Evolutionary conservation across 2,797 vertebrate genomes (phyloP), one percentile per base, ranked within the genome.

Genomic region (Mus minutoides): DNA sequence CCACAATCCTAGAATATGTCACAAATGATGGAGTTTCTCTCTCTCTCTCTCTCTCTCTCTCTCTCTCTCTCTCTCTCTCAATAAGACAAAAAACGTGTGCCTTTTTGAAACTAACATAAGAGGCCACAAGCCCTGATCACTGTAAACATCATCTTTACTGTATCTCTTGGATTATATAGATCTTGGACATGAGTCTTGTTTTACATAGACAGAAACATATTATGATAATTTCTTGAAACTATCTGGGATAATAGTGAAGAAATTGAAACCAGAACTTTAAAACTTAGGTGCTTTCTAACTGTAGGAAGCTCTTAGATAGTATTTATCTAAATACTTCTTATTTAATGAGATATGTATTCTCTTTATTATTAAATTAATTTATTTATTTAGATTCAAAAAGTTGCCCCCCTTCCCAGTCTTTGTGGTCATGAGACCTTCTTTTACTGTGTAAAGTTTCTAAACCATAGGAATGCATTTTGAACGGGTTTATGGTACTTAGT

Each of bases 141-240:
- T 75, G 14, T 43, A 92, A 85, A 89, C 10, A 84, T 22, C 60
- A 37, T 54, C 17, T 92, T 6, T 60, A 31, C 19, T 46, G 75
- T 91, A 17, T 3, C 56, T 22, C 19, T 88, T 34, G 26, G 82
- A 46, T 31, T 31, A 46, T 31, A 46, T 21, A 49, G 43, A 21
- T 93, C 37, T 94, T 89, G 6, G 8, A 21, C 40, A 40, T 62
- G 17, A 82, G 80, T 73, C 8, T 6, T 12, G 10, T 89, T 89
- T 78, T 80, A 52, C 16, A 64, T 31, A 34, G 4, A 37, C 89
- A n/a, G 24, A 95, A 62, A 84, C 12, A 17, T 26, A 80, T 89
- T 87, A 58, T 60, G n/a, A 11, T 43, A 92, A 58, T 6, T 84
- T 94, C 64, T 84, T 54, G 89, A 96, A 90, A 67, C 21, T 46